Conservation (phyloP, 1,140 invertebrate genomes). For the Aculops lycopersici region DNA sequence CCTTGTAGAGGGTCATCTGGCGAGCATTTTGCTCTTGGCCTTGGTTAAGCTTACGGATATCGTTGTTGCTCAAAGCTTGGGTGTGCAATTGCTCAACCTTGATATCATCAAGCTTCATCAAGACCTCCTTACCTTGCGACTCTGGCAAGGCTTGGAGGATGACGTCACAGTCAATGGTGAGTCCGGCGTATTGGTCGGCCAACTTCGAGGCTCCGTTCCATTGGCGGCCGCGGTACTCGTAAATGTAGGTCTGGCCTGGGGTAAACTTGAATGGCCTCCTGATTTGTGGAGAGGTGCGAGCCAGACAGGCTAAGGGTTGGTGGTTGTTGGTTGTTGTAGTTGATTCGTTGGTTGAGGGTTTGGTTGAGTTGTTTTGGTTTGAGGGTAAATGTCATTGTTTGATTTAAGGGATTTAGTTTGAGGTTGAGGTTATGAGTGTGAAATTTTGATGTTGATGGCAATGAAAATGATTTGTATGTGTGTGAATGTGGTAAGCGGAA, state of each 20-base stretch:
- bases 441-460: no score
- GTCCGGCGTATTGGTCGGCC: slow-evolving; percentile 10
- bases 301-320: no score
- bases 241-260: slow-evolving; percentile 10
- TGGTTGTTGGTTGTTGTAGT: no score
- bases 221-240: slow-evolving; percentile 10
- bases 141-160: slow-evolving; percentile 6
- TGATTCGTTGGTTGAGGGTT: no score
- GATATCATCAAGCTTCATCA: background rate
- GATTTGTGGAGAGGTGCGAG: no score
- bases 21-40: background rate
- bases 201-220: slow-evolving; percentile 10
- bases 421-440: no score
- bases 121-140: background rate
- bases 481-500: no score
- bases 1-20: slow-evolving; percentile 2
- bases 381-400: no score
- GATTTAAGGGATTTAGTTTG: no score
- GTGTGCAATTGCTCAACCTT: background rate
- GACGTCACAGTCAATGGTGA: slow-evolving; percentile 9
- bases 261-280: slow-evolving; percentile 1
- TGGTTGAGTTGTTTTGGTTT: no score
- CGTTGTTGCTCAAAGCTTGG: slow-evolving; percentile 2
- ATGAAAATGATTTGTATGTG: no score
- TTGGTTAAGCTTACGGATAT: background rate